phyloP scores from a whole-genome alignment of 2,113 vertebrate genomes.

The Ageneiosus marmoratus region DNA sequence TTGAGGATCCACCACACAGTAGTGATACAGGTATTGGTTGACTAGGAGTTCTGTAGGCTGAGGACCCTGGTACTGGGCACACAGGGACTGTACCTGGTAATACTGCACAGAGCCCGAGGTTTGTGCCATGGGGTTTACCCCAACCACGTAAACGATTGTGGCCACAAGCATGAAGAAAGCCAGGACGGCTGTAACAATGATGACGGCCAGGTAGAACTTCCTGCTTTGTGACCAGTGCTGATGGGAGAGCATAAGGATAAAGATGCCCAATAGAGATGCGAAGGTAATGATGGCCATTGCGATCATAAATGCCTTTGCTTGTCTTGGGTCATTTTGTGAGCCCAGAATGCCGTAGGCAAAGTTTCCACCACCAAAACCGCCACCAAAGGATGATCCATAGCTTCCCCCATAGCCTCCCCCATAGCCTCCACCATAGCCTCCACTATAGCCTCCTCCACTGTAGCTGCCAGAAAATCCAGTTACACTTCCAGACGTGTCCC shows the following conservation, averaged over 20 bases:
- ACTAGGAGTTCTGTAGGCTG: constrained; percentile 59
- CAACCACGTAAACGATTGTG: constrained; percentile 85
- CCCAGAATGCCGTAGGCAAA: constrained; percentile 72
- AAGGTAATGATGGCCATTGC: constrained; percentile 82
- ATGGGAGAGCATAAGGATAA: constrained; percentile 79
- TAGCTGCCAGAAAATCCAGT: constrained; percentile 59
- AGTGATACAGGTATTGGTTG: constrained; percentile 90
- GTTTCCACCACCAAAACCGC: constrained; percentile 42
- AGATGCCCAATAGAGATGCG: constrained; percentile 72
- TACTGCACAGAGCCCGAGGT: constrained; percentile 74
- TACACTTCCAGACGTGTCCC: constrained; percentile 71
- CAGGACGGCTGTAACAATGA: constrained; percentile 77
- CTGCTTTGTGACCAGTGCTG: constrained; percentile 72
- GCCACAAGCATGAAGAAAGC: constrained; percentile 81
- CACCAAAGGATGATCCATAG: constrained; percentile 27
- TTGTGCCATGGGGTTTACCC: constrained; percentile 84
- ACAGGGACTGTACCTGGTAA: constrained; percentile 75
- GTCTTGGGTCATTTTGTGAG: constrained; percentile 80
- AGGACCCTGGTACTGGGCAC: constrained; percentile 75
- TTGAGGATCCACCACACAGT: constrained; percentile 89
- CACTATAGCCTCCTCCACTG: constrained; percentile 29
- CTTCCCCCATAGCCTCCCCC: constrained; percentile 20
- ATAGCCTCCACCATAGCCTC: neutral
- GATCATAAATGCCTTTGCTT: constrained; percentile 84
- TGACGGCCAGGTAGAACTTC: constrained; percentile 78